Evolutionary conservation across 2,888 invertebrate species (phyloP).

Genomic region (Troilus luridus): DNA sequence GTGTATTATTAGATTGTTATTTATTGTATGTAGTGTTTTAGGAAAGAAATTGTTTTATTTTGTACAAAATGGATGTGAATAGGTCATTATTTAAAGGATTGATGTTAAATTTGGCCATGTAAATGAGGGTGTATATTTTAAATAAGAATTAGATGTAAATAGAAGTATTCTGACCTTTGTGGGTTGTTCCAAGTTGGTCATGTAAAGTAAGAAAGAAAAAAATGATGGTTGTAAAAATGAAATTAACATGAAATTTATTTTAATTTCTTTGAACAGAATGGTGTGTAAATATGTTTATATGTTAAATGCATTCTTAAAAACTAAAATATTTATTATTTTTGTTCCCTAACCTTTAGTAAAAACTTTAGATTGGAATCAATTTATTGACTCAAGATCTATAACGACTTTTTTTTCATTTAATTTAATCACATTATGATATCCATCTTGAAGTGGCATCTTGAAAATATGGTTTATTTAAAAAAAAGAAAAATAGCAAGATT

Average conservation of each 20-base stretch:
- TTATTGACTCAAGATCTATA: neutral
- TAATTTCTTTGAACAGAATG: constrained; percentile 7
- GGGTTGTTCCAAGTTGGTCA: constrained; percentile 4
- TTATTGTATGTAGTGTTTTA: constrained; percentile 38
- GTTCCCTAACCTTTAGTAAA: neutral
- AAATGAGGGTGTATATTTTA: constrained; percentile 33
- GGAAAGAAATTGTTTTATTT: constrained; percentile 33
- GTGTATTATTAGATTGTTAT: constrained; percentile 55
- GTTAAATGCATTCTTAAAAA: constrained; percentile 32
- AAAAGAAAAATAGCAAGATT: no score
- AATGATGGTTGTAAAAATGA: constrained; percentile 27
- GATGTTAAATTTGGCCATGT: constrained; percentile 38
- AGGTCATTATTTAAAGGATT: constrained; percentile 14
- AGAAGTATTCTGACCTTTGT: neutral
- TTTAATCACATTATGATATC: neutral
- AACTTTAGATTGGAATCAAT: neutral
- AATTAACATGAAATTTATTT: constrained; percentile 22
- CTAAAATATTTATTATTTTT: neutral
- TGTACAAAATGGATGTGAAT: constrained; percentile 45
- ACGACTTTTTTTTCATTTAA: neutral
- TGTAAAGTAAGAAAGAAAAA: constrained; percentile 7
- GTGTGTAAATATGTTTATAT: constrained; percentile 45
- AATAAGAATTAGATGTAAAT: constrained; percentile 39
- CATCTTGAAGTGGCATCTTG: no score
- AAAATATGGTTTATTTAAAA: no score